Conservation (phyloP, 2,113 vertebrate genomes). For the Thamnaconus septentrionalis region DNA sequence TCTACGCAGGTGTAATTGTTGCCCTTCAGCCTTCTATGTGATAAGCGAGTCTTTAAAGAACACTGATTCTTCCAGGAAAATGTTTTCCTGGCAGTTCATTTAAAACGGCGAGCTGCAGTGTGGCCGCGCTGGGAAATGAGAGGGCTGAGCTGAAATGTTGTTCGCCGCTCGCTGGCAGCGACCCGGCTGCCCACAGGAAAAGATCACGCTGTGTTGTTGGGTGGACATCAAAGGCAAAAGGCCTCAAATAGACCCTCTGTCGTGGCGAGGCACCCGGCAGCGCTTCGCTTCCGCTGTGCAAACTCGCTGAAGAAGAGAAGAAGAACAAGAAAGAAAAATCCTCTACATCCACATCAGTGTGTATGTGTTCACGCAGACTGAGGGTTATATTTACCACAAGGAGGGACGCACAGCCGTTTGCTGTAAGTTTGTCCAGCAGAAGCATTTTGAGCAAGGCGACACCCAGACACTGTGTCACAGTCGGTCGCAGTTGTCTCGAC, state of each 20-base stretch:
- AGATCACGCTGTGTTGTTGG: constrained; percentile 46
- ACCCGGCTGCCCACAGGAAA: constrained; percentile 34
- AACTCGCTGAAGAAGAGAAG: neutral
- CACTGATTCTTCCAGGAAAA: too few relatives aligned
- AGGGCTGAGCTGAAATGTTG: constrained; percentile 19
- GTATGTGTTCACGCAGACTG: too few relatives aligned
- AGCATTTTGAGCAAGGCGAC: neutral
- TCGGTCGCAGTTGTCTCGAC: constrained; percentile 51
- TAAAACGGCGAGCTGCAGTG: neutral
- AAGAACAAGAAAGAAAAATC: constrained; percentile 18
- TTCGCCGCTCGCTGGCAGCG: constrained; percentile 8
- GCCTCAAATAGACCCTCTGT: constrained; percentile 52
- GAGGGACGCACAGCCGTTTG: neutral
- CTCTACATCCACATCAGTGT: neutral
- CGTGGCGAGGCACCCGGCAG: constrained; percentile 51
- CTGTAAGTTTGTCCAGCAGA: neutral
- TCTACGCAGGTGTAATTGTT: too few relatives aligned
- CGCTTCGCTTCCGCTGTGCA: constrained; percentile 42
- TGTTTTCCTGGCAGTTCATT: neutral
- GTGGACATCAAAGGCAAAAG: constrained; percentile 53
- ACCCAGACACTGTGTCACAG: constrained; percentile 3
- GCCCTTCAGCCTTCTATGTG: too few relatives aligned
- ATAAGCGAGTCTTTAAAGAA: too few relatives aligned
- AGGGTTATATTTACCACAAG: too few relatives aligned
- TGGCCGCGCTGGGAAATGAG: constrained; percentile 9